Evolutionary conservation across 2,113 vertebrate genomes (phyloP), one percentile per base, ranked within the genome.

Genomic region (Phalacrocorax aristotelis): DNA sequence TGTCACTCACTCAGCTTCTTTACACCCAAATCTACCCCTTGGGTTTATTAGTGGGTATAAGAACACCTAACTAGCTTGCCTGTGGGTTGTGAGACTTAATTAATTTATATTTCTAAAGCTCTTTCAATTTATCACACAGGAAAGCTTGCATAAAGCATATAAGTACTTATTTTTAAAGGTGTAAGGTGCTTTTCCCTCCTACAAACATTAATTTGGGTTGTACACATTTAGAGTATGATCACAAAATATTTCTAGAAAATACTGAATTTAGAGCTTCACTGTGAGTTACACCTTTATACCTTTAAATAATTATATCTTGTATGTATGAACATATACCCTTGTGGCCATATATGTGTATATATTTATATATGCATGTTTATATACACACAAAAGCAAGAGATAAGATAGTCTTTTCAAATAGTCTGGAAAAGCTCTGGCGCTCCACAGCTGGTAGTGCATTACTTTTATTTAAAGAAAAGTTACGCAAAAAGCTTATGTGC

Each of bases 401-500:
- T 34, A 42, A 96, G 61, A 55, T 60, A 58, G 83, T 72, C 71
- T 83, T 94, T 81, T 76, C 71, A 96, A 95, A 94, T 80, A 90
- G 89, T 89, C 92, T 89, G 76, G 92, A 86, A 90, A 68, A 78
- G 83, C 86, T 42, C 66, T 16, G 48, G 46, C 15, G 49, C 64
- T 90, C 54, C 58, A 91, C 75, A 93, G 52, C 68, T 92, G 92
- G 85, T 60, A 49, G 17, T 62, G 71, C 61, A 62, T 94, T 96
- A 68, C 57, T 89, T 83, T 90, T 82, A 95, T 92, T 94, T 97
- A 95, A 90, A 75, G 96, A 93, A 82, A 97, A 60, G 34, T 61
- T 86, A 42, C 0, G 0, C 42, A 79, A 93, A 74, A 71, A 94
- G 68, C 74, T 95, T 91, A 68, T 76, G 76, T 90, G 69, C 58